Conservation (phyloP, 2,888 invertebrate species). For the Linnaemya tessellans region DNA sequence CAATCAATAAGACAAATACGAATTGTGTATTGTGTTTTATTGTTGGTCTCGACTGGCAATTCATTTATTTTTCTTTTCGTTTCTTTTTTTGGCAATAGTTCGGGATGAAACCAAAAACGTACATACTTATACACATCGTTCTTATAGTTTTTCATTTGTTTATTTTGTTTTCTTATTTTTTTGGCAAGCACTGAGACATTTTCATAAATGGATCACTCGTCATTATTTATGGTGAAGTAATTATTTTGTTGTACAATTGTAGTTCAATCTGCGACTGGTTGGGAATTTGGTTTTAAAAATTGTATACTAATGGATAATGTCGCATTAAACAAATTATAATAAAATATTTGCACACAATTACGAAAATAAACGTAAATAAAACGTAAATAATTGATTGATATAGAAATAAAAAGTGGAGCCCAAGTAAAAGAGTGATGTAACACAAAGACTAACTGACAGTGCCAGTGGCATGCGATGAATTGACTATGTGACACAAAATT, state of each 20-base stretch:
- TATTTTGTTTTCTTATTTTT: constrained; percentile 10
- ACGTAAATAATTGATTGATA: background rate
- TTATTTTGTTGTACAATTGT: constrained; percentile 25
- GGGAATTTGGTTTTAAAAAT: background rate
- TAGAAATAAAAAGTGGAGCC: background rate
- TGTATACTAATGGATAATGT: constrained; percentile 2
- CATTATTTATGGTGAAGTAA: constrained; percentile 57
- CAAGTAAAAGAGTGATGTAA: too few relatives aligned
- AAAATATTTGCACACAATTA: background rate
- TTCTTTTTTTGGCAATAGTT: constrained; percentile 28
- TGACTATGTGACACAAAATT: too few relatives aligned
- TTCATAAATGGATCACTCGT: constrained; percentile 59
- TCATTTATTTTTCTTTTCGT: constrained; percentile 15
- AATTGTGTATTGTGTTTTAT: constrained; percentile 40
- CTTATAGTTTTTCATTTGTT: constrained; percentile 2
- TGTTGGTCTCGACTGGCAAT: constrained; percentile 32
- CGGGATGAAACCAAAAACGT: background rate
- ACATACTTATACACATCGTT: background rate
- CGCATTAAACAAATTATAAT: background rate
- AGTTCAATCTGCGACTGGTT: constrained; percentile 18
- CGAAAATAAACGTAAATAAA: background rate
- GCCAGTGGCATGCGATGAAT: too few relatives aligned
- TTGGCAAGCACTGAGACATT: constrained; percentile 50
- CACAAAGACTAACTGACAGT: too few relatives aligned
- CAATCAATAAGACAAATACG: constrained; percentile 13